Percentiles rank a stretch among this genome's conserved stretches.
Evolutionary conservation across 2,113 vertebrate genomes (phyloP).

Genomic region (Kryptolebias marmoratus): DNA sequence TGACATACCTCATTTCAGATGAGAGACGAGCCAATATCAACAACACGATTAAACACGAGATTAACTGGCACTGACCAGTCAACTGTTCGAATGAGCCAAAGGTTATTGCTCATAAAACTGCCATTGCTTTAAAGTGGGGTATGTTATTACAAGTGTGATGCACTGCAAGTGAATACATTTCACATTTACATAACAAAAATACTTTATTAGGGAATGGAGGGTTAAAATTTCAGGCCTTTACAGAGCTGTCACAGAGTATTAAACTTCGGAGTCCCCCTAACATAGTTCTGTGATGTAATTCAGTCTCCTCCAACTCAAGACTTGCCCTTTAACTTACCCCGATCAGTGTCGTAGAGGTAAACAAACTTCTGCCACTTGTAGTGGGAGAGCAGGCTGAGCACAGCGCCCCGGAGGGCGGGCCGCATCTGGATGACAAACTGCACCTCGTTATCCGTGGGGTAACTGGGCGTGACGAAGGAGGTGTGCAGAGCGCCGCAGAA

Average conservation of each 20-base stretch:
- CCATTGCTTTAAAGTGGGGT: conserved; percentile 41
- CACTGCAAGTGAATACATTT: conserved; percentile 43
- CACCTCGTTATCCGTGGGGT: conserved; percentile 96
- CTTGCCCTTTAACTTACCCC: conserved; percentile 84
- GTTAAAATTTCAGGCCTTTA: conserved; percentile 54
- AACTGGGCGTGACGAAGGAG: conserved; percentile 97
- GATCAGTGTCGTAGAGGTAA: conserved; percentile 97
- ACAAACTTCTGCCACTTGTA: conserved; percentile 99
- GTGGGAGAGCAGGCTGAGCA: conserved; percentile 92
- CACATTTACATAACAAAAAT: conserved; percentile 53
- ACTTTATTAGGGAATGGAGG: conserved; percentile 45
- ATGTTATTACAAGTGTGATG: conserved; percentile 60
- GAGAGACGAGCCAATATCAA: conserved; percentile 70
- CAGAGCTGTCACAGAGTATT: conserved; percentile 43
- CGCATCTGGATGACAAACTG: conserved; percentile 99
- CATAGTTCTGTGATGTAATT: conserved; percentile 38
- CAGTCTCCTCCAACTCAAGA: conserved; percentile 20
- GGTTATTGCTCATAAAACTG: conserved; percentile 54
- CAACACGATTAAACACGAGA: conserved; percentile 74
- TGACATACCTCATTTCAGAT: conserved; percentile 72
- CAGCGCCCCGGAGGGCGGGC: conserved; percentile 91
- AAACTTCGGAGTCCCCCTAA: conserved; percentile 33
- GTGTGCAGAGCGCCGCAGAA: conserved; percentile 99
- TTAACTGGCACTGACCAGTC: conserved; percentile 64
- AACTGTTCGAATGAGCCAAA: conserved; percentile 51